Conservation (phyloP, 2,888 invertebrate species). For the Melanophora roralis region DNA sequence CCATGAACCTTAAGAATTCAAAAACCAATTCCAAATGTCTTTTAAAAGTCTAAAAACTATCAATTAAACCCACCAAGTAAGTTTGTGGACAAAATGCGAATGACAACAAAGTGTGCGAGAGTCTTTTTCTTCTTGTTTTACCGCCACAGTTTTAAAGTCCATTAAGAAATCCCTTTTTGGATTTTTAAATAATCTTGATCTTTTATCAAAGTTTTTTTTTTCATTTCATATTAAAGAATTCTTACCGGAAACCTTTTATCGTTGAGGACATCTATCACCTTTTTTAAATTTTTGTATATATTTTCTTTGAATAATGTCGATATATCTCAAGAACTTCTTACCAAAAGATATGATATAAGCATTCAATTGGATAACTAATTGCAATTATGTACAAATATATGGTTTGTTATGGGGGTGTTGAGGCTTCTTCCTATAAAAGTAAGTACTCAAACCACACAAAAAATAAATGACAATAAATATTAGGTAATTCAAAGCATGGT, state of each 20-base stretch:
- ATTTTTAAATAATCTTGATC: conserved; percentile 40
- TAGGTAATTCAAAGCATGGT: too few species aligned
- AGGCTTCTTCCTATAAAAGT: too few species aligned
- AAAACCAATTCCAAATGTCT: conserved; percentile 42
- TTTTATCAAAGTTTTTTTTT: conserved; percentile 12
- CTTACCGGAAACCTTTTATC: conserved; percentile 56
- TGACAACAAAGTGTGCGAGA: conserved; percentile 20
- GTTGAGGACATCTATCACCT: conserved; percentile 40
- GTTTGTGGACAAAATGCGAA: conserved; percentile 32
- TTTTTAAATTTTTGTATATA: not conserved
- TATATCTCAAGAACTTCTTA: conserved; percentile 4
- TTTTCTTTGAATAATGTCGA: conserved; percentile 1
- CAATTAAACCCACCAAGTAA: conserved; percentile 48
- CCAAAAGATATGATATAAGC: conserved; percentile 17
- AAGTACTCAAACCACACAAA: too few species aligned
- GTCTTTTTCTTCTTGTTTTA: conserved; percentile 4
- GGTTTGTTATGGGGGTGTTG: too few species aligned
- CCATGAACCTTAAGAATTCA: not conserved
- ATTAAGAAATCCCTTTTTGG: conserved; percentile 25
- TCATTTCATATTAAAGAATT: conserved; percentile 31
- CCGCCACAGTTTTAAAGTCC: conserved; percentile 45
- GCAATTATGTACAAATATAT: conserved; percentile 17
- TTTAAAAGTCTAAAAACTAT: conserved; percentile 47
- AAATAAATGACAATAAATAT: too few species aligned
- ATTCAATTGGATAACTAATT: conserved; percentile 4